These are phyloP conservation scores for Machimus atricapillus DNA, from an alignment of 2,888 invertebrate species.

Conservation along the genomic window DNA sequence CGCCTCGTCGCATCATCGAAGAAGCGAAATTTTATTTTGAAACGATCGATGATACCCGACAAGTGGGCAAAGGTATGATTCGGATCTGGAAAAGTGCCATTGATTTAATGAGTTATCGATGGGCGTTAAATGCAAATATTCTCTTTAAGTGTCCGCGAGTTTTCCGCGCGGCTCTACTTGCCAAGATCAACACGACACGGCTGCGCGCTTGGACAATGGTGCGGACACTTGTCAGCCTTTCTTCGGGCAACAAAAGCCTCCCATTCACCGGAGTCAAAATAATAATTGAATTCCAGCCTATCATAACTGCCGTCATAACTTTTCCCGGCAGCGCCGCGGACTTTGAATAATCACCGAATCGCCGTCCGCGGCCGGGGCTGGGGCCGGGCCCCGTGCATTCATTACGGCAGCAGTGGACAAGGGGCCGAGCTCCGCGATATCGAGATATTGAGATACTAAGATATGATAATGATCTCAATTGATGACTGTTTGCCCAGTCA, in stretches of 20 bases:
- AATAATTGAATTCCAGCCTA: constrained; percentile 14
- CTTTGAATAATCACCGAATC: neutral
- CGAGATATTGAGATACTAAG: neutral
- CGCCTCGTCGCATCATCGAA: neutral
- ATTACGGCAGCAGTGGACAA: neutral
- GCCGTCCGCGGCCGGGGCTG: neutral
- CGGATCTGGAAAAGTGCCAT: neutral
- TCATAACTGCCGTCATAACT: constrained; percentile 5
- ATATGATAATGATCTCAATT: constrained; percentile 30
- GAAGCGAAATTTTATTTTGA: neutral
- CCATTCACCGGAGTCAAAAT: neutral
- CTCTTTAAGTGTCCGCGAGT: neutral
- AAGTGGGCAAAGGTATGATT: neutral
- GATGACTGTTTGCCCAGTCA: constrained; percentile 26
- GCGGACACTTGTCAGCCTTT: neutral
- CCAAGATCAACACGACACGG: neutral
- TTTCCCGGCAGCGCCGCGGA: neutral
- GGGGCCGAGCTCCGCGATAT: neutral
- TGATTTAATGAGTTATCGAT: neutral
- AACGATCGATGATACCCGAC: neutral
- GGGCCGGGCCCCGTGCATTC: neutral
- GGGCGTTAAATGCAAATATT: neutral
- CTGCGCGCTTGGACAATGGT: neutral
- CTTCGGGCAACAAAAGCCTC: neutral
- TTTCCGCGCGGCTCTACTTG: neutral